These are phyloP conservation scores for Periophthalmodon schlosseri DNA, from an alignment of 2,113 vertebrate genomes.

Conservation along the genomic window DNA sequence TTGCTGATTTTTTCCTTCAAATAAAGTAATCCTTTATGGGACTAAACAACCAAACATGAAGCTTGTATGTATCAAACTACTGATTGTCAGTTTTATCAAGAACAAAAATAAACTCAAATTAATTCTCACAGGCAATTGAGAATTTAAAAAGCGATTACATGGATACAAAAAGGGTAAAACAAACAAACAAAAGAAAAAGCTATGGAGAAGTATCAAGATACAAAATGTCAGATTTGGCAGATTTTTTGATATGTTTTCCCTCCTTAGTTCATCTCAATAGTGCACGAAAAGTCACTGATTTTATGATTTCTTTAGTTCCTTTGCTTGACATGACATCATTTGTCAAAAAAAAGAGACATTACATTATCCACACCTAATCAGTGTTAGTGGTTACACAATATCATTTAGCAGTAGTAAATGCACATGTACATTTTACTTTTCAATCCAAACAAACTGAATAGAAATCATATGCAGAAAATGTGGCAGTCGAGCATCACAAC, in stretches of 20 bases:
- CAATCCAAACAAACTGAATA: constrained; percentile 28
- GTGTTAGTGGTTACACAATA: constrained; percentile 29
- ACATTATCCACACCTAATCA: constrained; percentile 24
- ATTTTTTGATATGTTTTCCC: constrained; percentile 21
- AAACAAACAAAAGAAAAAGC: background rate
- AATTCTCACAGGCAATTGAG: background rate
- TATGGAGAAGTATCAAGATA: background rate
- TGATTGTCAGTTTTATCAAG: background rate
- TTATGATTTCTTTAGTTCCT: background rate
- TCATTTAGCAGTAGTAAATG: constrained; percentile 48
- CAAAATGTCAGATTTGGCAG: constrained; percentile 19
- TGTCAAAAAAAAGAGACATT: background rate
- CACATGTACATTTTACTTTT: constrained; percentile 23
- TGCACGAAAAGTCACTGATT: background rate
- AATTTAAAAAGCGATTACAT: background rate
- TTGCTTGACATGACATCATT: background rate
- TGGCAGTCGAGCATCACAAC: constrained; percentile 26
- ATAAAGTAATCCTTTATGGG: background rate
- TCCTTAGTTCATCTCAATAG: constrained; percentile 11
- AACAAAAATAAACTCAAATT: background rate
- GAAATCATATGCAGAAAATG: constrained; percentile 19
- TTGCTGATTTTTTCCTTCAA: background rate
- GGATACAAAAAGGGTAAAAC: background rate
- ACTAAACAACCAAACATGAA: background rate
- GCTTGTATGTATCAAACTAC: background rate